Conservation (phyloP, 2,113 vertebrate species). For the Illadopsis cleaveri region DNA sequence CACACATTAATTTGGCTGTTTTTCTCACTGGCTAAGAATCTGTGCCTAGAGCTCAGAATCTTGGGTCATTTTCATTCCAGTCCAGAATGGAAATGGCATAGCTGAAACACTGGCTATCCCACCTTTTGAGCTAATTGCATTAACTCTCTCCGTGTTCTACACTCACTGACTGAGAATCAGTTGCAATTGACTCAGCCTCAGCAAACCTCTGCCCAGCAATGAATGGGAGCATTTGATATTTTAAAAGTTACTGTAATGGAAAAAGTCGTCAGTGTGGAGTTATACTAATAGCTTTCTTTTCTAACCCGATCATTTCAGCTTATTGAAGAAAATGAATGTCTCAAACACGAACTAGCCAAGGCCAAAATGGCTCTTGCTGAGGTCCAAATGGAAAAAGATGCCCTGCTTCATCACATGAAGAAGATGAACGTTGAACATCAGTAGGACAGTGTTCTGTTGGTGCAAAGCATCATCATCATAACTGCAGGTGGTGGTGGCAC, state of each 20-base stretch:
- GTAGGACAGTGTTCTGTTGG: slow-evolving; percentile 16
- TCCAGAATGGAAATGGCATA: not conserved
- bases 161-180: not conserved
- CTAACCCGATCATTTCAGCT: slow-evolving; percentile 74
- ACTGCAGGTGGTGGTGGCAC: not conserved
- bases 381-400: slow-evolving; percentile 92
- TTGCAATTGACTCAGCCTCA: not conserved
- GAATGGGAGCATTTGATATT: not conserved
- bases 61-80: not conserved
- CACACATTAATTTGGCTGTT: not conserved
- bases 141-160: fast-evolving
- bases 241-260: not conserved
- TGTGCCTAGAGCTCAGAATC: not conserved
- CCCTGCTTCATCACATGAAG: slow-evolving; percentile 87
- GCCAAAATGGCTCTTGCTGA: slow-evolving; percentile 95
- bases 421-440: slow-evolving; percentile 70
- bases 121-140: not conserved
- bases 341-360: slow-evolving; percentile 91
- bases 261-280: not conserved
- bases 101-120: not conserved
- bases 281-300: not conserved
- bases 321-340: slow-evolving; percentile 92
- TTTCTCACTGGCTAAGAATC: not conserved
- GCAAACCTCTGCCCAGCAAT: not conserved
- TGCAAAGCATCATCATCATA: not conserved